Conservation (phyloP, 2,113 vertebrate species). For the Rhinopithecus roxellana region DNA sequence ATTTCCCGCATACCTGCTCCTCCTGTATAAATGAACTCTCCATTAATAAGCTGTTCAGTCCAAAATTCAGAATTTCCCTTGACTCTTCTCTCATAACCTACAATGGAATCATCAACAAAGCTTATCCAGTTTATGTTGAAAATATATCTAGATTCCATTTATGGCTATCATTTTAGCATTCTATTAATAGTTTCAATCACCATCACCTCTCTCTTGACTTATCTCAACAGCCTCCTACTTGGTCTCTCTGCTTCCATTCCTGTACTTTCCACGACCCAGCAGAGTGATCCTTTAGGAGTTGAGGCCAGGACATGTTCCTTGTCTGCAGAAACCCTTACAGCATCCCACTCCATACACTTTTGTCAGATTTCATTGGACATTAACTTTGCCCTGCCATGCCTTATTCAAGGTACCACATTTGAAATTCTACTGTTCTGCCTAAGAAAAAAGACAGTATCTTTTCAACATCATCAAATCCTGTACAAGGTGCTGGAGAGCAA, state of each 20-base stretch:
- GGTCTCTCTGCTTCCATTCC: background rate
- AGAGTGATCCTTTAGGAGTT: background rate
- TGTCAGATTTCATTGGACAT: background rate
- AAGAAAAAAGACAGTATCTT: background rate
- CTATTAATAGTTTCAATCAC: background rate
- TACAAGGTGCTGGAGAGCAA: background rate
- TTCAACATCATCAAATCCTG: background rate
- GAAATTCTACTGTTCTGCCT: constrained; percentile 29
- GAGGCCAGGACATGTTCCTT: background rate
- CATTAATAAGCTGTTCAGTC: background rate
- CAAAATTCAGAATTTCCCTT: background rate
- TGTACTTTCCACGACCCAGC: background rate
- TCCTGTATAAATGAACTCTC: background rate
- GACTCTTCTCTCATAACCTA: background rate
- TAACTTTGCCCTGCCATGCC: background rate
- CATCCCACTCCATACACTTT: background rate
- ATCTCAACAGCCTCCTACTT: background rate
- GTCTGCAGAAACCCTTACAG: background rate
- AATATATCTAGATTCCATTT: background rate
- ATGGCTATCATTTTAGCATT: background rate
- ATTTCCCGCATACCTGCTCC: background rate
- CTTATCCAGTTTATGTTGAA: background rate
- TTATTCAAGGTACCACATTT: background rate
- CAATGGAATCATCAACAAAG: background rate
- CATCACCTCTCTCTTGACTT: background rate